These are phyloP conservation scores for Ispidina picta DNA, from an alignment of 2,797 vertebrate genomes.

Conservation along the genomic window DNA sequence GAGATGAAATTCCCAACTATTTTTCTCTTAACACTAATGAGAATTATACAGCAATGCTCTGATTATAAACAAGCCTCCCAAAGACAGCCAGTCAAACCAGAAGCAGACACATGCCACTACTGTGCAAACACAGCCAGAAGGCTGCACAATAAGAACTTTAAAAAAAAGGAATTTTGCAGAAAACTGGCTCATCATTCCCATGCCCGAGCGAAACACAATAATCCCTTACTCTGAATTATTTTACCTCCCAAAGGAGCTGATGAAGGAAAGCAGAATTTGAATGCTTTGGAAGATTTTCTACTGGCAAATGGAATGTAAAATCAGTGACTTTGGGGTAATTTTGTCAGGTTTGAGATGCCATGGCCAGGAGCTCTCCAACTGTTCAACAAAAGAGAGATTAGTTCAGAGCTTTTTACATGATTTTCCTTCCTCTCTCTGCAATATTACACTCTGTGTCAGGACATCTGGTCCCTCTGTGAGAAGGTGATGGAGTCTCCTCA, in stretches of 20 bases:
- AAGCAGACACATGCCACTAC: background rate
- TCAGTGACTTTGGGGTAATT: constrained; percentile 33
- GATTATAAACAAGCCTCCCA: background rate
- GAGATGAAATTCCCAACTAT: constrained; percentile 18
- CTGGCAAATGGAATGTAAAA: constrained; percentile 50
- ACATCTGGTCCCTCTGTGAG: constrained; percentile 70
- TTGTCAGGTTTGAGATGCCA: constrained; percentile 12
- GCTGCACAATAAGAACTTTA: background rate
- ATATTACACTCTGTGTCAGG: constrained; percentile 10
- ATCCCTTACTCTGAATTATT: constrained; percentile 26
- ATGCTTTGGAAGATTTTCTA: constrained; percentile 28
- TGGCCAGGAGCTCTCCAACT: constrained; percentile 58
- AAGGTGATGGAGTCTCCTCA: constrained; percentile 39
- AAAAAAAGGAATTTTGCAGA: background rate
- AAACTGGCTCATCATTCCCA: background rate
- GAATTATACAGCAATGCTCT: background rate
- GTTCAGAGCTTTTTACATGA: constrained; percentile 16
- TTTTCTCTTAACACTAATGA: constrained; percentile 8
- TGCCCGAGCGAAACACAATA: background rate
- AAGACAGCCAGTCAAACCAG: background rate
- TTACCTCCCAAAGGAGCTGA: constrained; percentile 6
- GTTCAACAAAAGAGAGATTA: constrained; percentile 61
- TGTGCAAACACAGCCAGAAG: constrained; percentile 5
- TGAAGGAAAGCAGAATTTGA: constrained; percentile 30
- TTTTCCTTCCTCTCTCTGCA: background rate